A percentile compares a stretch with the other conserved stretches of the same genome.
These are phyloP conservation scores for Myotis pilosus DNA, from an alignment of 2,797 vertebrate species.

Conservation along the genomic window DNA sequence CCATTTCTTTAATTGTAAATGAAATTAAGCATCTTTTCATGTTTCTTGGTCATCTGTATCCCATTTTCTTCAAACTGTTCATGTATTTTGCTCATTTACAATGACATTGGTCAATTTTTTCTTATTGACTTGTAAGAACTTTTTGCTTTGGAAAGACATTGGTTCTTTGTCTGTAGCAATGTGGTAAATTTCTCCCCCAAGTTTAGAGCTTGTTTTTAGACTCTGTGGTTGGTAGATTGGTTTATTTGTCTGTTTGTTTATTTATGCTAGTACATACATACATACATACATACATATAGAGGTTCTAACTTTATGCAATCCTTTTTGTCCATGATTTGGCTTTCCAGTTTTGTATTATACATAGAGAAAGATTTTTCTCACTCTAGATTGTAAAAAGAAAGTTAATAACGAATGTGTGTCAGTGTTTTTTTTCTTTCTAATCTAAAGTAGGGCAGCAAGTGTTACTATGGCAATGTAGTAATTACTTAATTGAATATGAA, in stretches of 20 bases:
- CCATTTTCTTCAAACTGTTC: background rate
- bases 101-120: background rate
- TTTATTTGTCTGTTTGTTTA: background rate
- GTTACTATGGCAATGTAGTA: conserved; percentile 55
- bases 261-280: background rate
- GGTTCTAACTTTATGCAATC: background rate
- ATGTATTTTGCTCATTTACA: background rate
- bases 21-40: background rate
- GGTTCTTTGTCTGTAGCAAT: background rate
- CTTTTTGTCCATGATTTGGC: background rate
- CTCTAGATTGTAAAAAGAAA: background rate
- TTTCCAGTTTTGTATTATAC: conserved; percentile 19
- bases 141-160: background rate
- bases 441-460: conserved; percentile 56
- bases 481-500: conserved; percentile 74
- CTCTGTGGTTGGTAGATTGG: background rate
- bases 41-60: background rate
- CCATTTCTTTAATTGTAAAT: conserved; percentile 8
- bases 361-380: conserved; percentile 14
- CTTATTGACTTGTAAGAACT: conserved; percentile 39
- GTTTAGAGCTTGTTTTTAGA: background rate
- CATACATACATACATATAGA: background rate
- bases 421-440: conserved; percentile 31
- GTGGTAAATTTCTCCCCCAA: background rate
- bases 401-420: conserved; percentile 40